A percentile compares a stretch with the other conserved stretches of the same genome.
These are phyloP conservation scores for Colletes latitarsis DNA, from an alignment of 1,140 invertebrate species.

Conservation along the genomic window DNA sequence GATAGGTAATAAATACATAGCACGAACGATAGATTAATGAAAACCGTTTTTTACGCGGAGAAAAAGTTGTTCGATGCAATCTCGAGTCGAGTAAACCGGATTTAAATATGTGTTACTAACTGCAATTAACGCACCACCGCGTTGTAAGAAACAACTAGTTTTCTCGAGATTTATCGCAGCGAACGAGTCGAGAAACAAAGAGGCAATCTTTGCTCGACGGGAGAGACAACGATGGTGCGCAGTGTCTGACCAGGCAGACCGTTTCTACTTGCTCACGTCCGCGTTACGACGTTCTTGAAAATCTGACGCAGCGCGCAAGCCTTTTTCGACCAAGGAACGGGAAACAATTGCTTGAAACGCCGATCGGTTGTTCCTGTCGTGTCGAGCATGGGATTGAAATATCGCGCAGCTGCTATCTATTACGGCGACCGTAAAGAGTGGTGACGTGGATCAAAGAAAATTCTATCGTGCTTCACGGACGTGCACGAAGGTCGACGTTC, in stretches of 20 bases:
- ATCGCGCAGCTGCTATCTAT: conserved; percentile 61
- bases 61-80: no score
- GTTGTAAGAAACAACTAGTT: no score
- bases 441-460: conserved; percentile 64
- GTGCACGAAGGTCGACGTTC: conserved; percentile 46
- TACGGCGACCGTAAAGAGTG: conserved; percentile 27
- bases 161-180: no score
- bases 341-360: not conserved
- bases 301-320: conserved; percentile 1
- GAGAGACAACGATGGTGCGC: not conserved
- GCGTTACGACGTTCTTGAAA: not conserved
- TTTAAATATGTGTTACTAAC: no score
- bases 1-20: no score
- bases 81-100: no score
- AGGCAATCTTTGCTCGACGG: not conserved
- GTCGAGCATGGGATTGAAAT: conserved; percentile 46
- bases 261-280: conserved; percentile 7
- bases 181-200: no score
- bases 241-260: not conserved
- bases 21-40: no score
- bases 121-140: no score
- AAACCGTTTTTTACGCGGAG: no score
- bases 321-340: not conserved
- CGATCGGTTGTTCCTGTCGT: not conserved
- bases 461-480: conserved; percentile 57